A percentile compares a stretch with the other conserved stretches of the same genome.
These are phyloP conservation scores for Microcebus griseorufus DNA, from an alignment of 2,113 vertebrate species.

Conservation along the genomic window DNA sequence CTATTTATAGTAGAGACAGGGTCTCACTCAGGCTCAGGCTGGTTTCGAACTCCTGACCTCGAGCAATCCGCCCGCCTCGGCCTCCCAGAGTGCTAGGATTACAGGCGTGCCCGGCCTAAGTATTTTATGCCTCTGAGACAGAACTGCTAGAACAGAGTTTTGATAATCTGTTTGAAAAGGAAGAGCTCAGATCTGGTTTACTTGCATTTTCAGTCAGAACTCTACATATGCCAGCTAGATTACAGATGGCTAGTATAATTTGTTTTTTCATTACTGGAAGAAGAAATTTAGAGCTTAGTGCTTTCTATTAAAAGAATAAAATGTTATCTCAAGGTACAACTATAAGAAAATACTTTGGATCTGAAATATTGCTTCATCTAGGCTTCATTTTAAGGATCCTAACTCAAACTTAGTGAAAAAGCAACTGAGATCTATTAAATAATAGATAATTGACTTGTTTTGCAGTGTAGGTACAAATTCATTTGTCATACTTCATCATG, in stretches of 20 bases:
- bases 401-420: not conserved
- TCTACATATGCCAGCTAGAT: not conserved
- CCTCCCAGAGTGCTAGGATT: no score
- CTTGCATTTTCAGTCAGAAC: not conserved
- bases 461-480: not conserved
- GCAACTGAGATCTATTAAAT: not conserved
- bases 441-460: not conserved
- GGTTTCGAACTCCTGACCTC: no score
- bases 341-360: slow-evolving; percentile 37
- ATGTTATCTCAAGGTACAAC: slow-evolving; percentile 28
- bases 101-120: no score
- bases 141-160: slow-evolving; percentile 6
- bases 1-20: no score
- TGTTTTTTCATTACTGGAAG: slow-evolving; percentile 13
- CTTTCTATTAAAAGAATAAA: slow-evolving; percentile 30
- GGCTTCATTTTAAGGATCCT: slow-evolving; percentile 14
- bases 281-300: slow-evolving; percentile 49
- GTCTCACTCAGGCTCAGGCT: no score
- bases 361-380: slow-evolving; percentile 2
- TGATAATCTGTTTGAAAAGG: not conserved
- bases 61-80: no score
- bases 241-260: slow-evolving; percentile 30
- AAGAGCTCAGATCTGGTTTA: slow-evolving; percentile 30
- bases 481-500: not conserved
- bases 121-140: not conserved